Evolutionary conservation across 2,888 invertebrate species (phyloP).

Genomic region (Euclidia mi): DNA sequence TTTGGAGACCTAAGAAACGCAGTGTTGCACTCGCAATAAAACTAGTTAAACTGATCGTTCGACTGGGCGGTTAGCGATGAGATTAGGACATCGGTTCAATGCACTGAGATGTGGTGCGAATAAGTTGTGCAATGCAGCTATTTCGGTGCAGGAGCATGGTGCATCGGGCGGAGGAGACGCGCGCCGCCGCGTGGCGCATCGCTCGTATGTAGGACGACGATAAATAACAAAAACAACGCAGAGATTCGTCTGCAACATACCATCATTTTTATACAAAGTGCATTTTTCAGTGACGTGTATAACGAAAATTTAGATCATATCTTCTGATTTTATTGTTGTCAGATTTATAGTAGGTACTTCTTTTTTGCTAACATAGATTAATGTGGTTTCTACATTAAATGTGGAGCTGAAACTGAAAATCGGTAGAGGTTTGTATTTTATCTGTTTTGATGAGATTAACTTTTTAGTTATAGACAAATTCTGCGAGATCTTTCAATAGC

Average conservation of each 20-base stretch:
- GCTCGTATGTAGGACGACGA: slow-evolving; percentile 71
- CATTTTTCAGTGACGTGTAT: no score
- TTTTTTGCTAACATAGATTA: no score
- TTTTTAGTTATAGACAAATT: no score
- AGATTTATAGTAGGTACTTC: no score
- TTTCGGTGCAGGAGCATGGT: slow-evolving; percentile 80
- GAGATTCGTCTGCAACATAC: slow-evolving; percentile 29
- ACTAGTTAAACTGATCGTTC: slow-evolving; percentile 81
- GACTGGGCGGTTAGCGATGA: slow-evolving; percentile 69
- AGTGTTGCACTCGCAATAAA: slow-evolving; percentile 82
- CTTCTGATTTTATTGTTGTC: no score
- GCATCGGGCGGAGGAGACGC: slow-evolving; percentile 63
- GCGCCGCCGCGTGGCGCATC: slow-evolving; percentile 57
- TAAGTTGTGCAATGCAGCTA: slow-evolving; percentile 87
- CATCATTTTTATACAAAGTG: slow-evolving; percentile 7
- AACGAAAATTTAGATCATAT: no score
- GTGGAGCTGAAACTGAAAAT: no score
- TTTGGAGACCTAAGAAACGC: slow-evolving; percentile 54
- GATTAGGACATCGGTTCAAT: slow-evolving; percentile 87
- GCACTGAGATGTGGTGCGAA: slow-evolving; percentile 86
- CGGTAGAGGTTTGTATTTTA: no score
- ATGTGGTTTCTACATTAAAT: no score
- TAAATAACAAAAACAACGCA: slow-evolving; percentile 69
- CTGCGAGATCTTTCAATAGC: no score
- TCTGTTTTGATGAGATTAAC: no score